Conservation (phyloP, 2,797 vertebrate genomes). For the Balearica regulorum region DNA sequence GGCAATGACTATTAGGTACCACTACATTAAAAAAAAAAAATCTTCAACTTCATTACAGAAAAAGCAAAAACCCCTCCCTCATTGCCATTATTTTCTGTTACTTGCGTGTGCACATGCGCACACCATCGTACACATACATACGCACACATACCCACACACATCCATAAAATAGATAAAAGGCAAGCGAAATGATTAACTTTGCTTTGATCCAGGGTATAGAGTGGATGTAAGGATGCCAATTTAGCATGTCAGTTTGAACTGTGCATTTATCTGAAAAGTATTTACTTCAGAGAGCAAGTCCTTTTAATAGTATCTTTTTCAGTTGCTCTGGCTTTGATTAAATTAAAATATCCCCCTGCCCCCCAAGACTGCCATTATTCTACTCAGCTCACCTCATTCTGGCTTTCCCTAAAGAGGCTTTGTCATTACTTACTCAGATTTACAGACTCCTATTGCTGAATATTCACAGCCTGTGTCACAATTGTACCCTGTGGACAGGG, state of each 20-base stretch:
- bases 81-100: neutral
- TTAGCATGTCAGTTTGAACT: neutral
- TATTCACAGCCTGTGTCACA: conserved; percentile 52
- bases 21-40: neutral
- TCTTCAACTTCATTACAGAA: neutral
- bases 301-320: conserved; percentile 50
- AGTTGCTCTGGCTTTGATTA: conserved; percentile 32
- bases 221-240: conserved; percentile 17
- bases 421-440: conserved; percentile 48
- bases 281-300: conserved; percentile 17
- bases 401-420: conserved; percentile 45
- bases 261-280: conserved; percentile 13
- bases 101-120: conserved; percentile 1
- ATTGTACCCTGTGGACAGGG: conserved; percentile 38
- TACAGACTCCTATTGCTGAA: conserved; percentile 50
- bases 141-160: neutral
- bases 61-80: neutral
- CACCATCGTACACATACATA: neutral
- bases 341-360: conserved; percentile 34
- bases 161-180: conserved; percentile 35
- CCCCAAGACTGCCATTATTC: conserved; percentile 29
- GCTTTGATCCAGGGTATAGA: conserved; percentile 34
- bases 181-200: conserved; percentile 40
- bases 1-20: conserved; percentile 26
- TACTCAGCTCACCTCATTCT: conserved; percentile 38